Conservation (phyloP, 2,113 vertebrate genomes). For the Macaca mulatta region DNA sequence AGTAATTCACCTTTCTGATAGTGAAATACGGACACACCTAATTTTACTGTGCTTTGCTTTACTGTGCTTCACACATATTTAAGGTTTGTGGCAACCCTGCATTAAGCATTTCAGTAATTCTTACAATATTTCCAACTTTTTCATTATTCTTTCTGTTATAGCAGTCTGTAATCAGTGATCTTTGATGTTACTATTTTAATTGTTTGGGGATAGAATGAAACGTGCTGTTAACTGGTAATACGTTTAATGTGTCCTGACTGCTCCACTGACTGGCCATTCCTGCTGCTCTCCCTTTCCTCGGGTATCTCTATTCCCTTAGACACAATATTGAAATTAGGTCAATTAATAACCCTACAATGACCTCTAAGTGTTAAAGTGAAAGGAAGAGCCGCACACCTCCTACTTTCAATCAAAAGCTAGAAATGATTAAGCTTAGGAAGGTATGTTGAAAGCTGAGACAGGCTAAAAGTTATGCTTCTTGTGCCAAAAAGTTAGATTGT, state of each 20-base stretch:
- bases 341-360: neutral
- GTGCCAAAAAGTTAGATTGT: neutral
- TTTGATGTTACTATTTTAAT: neutral
- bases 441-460: neutral
- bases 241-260: neutral
- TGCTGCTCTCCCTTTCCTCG: neutral
- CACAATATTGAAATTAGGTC: neutral
- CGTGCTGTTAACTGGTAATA: neutral
- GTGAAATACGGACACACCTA: neutral
- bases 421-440: neutral
- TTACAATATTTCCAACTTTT: neutral
- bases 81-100: neutral
- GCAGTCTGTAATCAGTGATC: neutral
- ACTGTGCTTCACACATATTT: neutral
- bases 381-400: neutral
- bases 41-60: neutral
- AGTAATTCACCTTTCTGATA: conserved; percentile 1
- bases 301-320: neutral
- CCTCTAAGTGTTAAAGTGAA: neutral
- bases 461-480: neutral
- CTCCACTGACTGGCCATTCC: neutral
- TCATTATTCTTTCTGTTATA: neutral
- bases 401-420: neutral
- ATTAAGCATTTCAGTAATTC: neutral
- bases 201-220: neutral